Base-by-base conservation (phyloP, 2,888 invertebrate species). In the Quadroppia sp. region DNA sequence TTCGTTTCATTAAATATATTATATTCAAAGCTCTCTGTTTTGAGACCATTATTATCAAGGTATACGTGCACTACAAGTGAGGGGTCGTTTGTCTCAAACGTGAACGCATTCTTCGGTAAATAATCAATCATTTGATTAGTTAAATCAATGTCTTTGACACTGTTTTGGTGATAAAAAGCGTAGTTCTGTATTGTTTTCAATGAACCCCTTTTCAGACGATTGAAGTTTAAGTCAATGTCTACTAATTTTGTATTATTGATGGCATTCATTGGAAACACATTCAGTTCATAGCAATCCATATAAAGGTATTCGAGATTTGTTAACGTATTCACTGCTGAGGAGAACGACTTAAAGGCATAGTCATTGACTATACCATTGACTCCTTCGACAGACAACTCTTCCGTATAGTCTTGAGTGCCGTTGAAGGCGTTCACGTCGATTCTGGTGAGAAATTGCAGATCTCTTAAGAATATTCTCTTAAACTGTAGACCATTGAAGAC, bases 351-450 rank as follows among this genome's bases (percentile, higher is more conserved):
- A 23, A 67, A 67, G 1, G 17, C 40, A 1, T 23, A 2, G 23
- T 67, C 42, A 40, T 3, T 40, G 2, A 40, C 3, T 30, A 64
- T 36, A 7, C 11, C 9, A 20, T 36, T 40, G 9, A 40, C 40
- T 2, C 67, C 67, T 32, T 67, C 67, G 17, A 67, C 40, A 23
- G 67, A 9, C 20, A 67, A 23, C 42, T 67, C 67, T 67, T 67
- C 67, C 23, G 42, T 36, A 40, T 67, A 67, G 28, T 67, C 67
- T 67, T 67, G 67, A 11, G 67, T 67, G 2, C 67, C 67, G 17
- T 42, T 67, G 23, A 67, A 67, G 20, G 67, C 67, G 3, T 67
- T 36, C 13, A 7, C 20, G 7, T 9, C 25, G 20, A 67, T 67
- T 3, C 1, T 20, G 1, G 17, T 6, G 13, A 67, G 40, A 6